These are phyloP conservation scores for Neosilurus mollespiculum DNA, from an alignment of 2,797 vertebrate genomes.

Conservation along the genomic window DNA sequence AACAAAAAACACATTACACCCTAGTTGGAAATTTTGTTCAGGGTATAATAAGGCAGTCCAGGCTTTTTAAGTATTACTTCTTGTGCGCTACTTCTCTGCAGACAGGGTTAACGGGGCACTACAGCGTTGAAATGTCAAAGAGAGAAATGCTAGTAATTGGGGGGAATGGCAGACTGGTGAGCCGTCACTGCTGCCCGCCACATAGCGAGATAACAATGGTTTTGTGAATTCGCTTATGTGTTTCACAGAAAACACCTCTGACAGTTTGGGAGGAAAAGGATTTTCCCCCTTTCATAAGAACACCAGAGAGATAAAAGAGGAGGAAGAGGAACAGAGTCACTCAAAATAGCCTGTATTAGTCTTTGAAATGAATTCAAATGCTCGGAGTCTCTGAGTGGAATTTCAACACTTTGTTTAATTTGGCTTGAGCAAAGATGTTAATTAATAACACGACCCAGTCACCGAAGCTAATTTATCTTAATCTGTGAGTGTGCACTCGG, in stretches of 20 bases:
- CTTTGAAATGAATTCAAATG: neutral
- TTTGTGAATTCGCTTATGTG: slow-evolving; percentile 40
- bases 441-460: slow-evolving; percentile 28
- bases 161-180: slow-evolving; percentile 1
- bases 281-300: slow-evolving; percentile 36
- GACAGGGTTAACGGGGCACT: slow-evolving; percentile 13
- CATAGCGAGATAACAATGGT: slow-evolving; percentile 14
- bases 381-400: neutral
- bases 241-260: slow-evolving; percentile 36
- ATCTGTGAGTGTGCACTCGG: slow-evolving; percentile 2
- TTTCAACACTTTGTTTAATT: slow-evolving; percentile 11
- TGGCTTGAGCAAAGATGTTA: slow-evolving; percentile 20
- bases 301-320: neutral
- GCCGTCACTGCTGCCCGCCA: slow-evolving; percentile 33
- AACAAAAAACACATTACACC: neutral
- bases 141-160: slow-evolving; percentile 6
- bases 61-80: slow-evolving; percentile 4
- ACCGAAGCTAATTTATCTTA: slow-evolving; percentile 34
- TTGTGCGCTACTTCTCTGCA: neutral
- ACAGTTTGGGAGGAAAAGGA: slow-evolving; percentile 36
- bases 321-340: neutral
- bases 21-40: neutral
- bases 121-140: slow-evolving; percentile 31
- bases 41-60: slow-evolving; percentile 14
- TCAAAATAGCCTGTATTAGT: neutral